Evolutionary conservation across 2,888 invertebrate genomes (phyloP).

Genomic region (Nemotelus pantherinus): DNA sequence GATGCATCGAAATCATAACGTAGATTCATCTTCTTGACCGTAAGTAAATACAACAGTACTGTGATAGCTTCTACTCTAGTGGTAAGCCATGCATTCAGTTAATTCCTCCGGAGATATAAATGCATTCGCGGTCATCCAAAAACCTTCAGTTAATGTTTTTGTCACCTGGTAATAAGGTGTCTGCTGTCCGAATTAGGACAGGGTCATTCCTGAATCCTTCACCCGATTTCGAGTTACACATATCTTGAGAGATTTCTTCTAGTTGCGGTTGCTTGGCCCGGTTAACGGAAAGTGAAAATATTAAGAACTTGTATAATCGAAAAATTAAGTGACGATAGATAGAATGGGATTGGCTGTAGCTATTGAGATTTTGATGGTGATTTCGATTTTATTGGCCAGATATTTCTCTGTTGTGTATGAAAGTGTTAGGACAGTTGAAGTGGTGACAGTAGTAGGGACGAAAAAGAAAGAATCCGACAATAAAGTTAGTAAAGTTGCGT

Average conservation of each 20-base stretch:
- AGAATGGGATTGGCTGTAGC: conserved; percentile 51
- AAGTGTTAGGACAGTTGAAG: conserved; percentile 54
- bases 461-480: background rate
- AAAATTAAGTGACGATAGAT: background rate
- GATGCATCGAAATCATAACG: background rate
- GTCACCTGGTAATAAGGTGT: conserved; percentile 42
- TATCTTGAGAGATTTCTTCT: too few species aligned
- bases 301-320: too few species aligned
- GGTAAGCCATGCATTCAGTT: conserved; percentile 24
- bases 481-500: conserved; percentile 40
- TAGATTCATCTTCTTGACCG: conserved; percentile 9
- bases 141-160: conserved; percentile 47
- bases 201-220: conserved; percentile 18
- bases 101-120: conserved; percentile 44
- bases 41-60: conserved; percentile 26
- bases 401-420: conserved; percentile 56
- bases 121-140: conserved; percentile 44
- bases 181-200: conserved; percentile 11
- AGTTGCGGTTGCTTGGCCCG: too few species aligned
- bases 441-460: conserved; percentile 47
- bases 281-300: too few species aligned
- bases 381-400: conserved; percentile 51
- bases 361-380: conserved; percentile 49
- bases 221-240: too few species aligned
- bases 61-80: conserved; percentile 30